These are phyloP conservation scores for Nautilus pompilius DNA, from an alignment of 1,140 invertebrate species.

Conservation along the genomic window DNA sequence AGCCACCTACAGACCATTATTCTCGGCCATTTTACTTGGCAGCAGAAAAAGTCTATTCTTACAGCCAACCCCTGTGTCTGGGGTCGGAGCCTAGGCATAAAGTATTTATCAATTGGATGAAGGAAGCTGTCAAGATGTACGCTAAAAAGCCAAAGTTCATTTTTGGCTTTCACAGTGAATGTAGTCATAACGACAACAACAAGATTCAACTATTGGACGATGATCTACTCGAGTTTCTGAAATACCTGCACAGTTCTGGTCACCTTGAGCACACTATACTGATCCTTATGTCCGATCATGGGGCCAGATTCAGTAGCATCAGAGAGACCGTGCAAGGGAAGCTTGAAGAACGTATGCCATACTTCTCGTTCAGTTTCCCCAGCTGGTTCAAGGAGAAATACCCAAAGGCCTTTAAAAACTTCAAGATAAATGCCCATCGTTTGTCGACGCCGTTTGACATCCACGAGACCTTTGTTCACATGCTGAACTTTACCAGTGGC, in stretches of 20 bases:
- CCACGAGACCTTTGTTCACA: constrained; percentile 52
- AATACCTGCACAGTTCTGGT: constrained; percentile 67
- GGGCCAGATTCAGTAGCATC: constrained; percentile 79
- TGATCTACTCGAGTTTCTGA: constrained; percentile 64
- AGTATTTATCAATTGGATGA: constrained; percentile 67
- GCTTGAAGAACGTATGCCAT: constrained; percentile 85
- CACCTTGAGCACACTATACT: constrained; percentile 62
- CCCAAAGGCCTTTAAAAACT: constrained; percentile 64
- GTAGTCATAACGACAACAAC: constrained; percentile 75
- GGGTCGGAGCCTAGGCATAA: constrained; percentile 75
- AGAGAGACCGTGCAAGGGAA: constrained; percentile 77
- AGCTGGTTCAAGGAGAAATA: constrained; percentile 66
- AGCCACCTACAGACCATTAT: constrained; percentile 86
- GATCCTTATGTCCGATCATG: constrained; percentile 88
- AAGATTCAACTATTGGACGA: constrained; percentile 67
- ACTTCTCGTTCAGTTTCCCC: constrained; percentile 77
- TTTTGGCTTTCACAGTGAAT: constrained; percentile 81
- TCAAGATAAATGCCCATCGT: constrained; percentile 64
- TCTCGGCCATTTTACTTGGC: constrained; percentile 76
- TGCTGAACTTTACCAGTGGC: constrained; percentile 63
- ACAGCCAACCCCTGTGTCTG: constrained; percentile 62
- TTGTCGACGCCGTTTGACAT: constrained; percentile 58
- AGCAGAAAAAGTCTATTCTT: constrained; percentile 62
- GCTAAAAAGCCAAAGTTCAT: constrained; percentile 72
- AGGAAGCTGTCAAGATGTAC: constrained; percentile 64